Evolutionary conservation across 2,888 invertebrate genomes (phyloP), one percentile per base, ranked within the genome.

Genomic region (Chrysina gloriosa): DNA sequence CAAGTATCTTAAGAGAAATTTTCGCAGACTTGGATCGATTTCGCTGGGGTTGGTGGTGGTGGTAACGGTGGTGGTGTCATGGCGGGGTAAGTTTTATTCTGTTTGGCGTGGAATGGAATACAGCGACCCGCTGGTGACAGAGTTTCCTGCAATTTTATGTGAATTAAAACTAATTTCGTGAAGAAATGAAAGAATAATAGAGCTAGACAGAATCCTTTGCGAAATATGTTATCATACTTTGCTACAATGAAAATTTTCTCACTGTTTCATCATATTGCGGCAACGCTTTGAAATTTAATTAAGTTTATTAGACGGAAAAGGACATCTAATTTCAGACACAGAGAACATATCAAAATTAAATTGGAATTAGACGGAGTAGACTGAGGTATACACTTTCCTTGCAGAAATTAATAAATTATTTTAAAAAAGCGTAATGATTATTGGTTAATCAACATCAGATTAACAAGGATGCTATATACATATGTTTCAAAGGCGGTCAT

Each of bases 171-270:
- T 39, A 61, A 39, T 42, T 27, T 27, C 19, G 19, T n/a, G 5
- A 19, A 27, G 58, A 61, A 61, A 61, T 61, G 58, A 61, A 42
- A 58, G 39, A 61, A 42, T 61, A 42, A 61, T 61, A 31, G 27
- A 7, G 50, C 29, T 50, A 16, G 16, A 14, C 50, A 14, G 31
- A 31, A 52, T 52, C 19, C 7, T 5, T 4, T 21, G 31, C 19
- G 52, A 25, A 16, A 31, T 14, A 52, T 52, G 19, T 48, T 47
- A 47, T 47, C n/a, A 31, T 47, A 47, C n/a, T 52, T 52, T 52
- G 52, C 29, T 19, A 19, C 19, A 21, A 23, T n/a, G 21, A n/a
- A 47, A 47, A 21, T 19, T 7, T 47, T 52, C 34, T 19, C 52
- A 16, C n/a, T 45, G 16, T 45, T 45, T 45, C 21, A 45, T 45